A percentile compares a stretch with the other conserved stretches of the same genome.
These are phyloP conservation scores for Choloepus hoffmanni DNA, from an alignment of 2,113 vertebrate genomes.

Conservation along the genomic window DNA sequence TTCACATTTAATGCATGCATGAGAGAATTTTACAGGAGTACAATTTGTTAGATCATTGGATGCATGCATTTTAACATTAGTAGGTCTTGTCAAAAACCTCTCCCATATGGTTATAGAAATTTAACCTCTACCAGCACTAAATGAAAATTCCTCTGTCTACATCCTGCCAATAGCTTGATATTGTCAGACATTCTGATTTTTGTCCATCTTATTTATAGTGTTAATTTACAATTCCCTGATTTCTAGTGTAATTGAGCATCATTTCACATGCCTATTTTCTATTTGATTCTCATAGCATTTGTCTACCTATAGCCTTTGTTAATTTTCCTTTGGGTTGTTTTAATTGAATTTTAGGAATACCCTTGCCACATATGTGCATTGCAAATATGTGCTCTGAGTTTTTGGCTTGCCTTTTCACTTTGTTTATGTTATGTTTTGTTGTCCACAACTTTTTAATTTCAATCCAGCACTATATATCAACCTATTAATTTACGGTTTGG, in stretches of 20 bases:
- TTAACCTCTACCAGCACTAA: not conserved
- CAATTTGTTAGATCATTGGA: not conserved
- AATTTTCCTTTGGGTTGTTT: not conserved
- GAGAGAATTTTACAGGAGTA: not conserved
- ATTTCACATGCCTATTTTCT: not conserved
- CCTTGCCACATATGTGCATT: not conserved
- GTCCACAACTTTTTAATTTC: not conserved
- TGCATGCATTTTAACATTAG: not conserved
- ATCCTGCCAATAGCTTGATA: not conserved
- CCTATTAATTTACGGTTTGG: not conserved
- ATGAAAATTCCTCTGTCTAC: constrained; percentile 19
- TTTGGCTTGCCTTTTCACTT: not conserved
- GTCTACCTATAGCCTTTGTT: not conserved
- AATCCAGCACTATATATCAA: not conserved
- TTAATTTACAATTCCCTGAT: constrained; percentile 40
- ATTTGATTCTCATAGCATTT: not conserved
- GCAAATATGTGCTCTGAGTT: not conserved
- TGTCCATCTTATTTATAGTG: not conserved
- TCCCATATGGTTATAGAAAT: not conserved
- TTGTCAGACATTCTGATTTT: not conserved
- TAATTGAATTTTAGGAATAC: not conserved
- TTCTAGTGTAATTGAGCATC: not conserved
- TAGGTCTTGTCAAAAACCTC: not conserved
- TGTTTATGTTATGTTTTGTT: not conserved
- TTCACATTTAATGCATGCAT: not conserved